Evolutionary conservation across 2,888 invertebrate species (phyloP).

Genomic region (Tridacna gigas): DNA sequence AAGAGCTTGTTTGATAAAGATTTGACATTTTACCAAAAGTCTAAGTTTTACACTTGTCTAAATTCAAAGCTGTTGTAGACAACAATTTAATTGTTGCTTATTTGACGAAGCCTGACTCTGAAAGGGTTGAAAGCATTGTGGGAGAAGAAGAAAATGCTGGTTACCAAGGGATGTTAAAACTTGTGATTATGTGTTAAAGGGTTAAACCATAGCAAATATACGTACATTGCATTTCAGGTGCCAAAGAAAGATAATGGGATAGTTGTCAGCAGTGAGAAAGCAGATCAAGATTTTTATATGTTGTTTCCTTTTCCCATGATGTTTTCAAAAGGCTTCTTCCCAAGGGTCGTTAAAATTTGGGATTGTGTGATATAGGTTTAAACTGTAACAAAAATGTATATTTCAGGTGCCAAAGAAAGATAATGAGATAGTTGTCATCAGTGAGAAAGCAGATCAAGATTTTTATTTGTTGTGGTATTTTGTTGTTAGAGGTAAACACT

Average conservation of each 20-base stretch:
- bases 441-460: slow-evolving; percentile 79
- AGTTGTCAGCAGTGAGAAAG: slow-evolving; percentile 81
- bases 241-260: slow-evolving; percentile 85
- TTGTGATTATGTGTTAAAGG: background rate
- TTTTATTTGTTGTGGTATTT: slow-evolving; percentile 81
- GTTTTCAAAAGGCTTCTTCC: background rate
- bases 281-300: slow-evolving; percentile 79
- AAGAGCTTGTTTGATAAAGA: too few relatives aligned
- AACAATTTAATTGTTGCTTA: too few relatives aligned
- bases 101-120: too few relatives aligned
- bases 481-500: slow-evolving; percentile 78
- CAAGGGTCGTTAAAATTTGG: background rate
- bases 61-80: too few relatives aligned
- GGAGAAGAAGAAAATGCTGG: too few relatives aligned
- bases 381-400: background rate
- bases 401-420: slow-evolving; percentile 85
- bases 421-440: slow-evolving; percentile 84
- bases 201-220: background rate
- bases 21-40: too few relatives aligned
- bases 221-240: slow-evolving; percentile 73
- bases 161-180: background rate
- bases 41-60: too few relatives aligned
- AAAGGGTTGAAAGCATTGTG: too few relatives aligned
- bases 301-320: background rate
- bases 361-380: background rate